These are phyloP conservation scores for Chrysotoxum bicinctum DNA, from an alignment of 2,888 invertebrate species.

Conservation along the genomic window DNA sequence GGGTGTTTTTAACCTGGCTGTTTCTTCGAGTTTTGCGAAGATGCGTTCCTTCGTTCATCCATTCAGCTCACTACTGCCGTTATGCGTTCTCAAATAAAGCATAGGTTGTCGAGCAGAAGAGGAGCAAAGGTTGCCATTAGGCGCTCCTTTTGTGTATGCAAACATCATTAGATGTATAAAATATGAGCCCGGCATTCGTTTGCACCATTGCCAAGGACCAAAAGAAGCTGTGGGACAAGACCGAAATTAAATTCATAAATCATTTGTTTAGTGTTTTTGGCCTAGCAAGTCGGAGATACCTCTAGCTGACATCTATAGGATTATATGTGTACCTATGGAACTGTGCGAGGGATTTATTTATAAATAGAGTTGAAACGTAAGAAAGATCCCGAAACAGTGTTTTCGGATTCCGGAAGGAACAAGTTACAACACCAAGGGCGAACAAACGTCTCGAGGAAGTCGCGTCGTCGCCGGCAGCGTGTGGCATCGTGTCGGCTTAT, in stretches of 20 bases:
- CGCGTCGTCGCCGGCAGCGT: neutral
- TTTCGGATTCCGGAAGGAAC: constrained; percentile 47
- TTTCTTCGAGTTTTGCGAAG: constrained; percentile 12
- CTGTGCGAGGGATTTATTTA: neutral
- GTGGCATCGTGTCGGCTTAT: constrained; percentile 32
- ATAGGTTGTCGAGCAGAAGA: constrained; percentile 12
- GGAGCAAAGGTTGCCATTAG: constrained; percentile 45
- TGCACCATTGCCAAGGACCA: neutral
- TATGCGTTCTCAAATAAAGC: constrained; percentile 62
- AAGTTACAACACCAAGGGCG: constrained; percentile 33
- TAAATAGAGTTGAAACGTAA: constrained; percentile 17
- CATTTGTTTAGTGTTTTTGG: constrained; percentile 67
- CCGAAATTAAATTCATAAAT: constrained; percentile 70
- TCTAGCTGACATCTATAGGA: constrained; percentile 26
- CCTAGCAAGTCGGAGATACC: constrained; percentile 59
- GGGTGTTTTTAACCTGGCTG: constrained; percentile 27
- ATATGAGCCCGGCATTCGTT: constrained; percentile 52
- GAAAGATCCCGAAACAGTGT: constrained; percentile 27
- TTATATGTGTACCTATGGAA: neutral
- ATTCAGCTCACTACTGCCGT: constrained; percentile 14
- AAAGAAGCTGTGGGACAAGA: constrained; percentile 32
- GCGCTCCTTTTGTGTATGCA: constrained; percentile 29
- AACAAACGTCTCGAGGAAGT: neutral
- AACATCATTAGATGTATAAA: constrained; percentile 70
- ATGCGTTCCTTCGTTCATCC: constrained; percentile 37